Evolutionary conservation across 2,888 invertebrate genomes (phyloP).

Genomic region (Drosophila testacea): DNA sequence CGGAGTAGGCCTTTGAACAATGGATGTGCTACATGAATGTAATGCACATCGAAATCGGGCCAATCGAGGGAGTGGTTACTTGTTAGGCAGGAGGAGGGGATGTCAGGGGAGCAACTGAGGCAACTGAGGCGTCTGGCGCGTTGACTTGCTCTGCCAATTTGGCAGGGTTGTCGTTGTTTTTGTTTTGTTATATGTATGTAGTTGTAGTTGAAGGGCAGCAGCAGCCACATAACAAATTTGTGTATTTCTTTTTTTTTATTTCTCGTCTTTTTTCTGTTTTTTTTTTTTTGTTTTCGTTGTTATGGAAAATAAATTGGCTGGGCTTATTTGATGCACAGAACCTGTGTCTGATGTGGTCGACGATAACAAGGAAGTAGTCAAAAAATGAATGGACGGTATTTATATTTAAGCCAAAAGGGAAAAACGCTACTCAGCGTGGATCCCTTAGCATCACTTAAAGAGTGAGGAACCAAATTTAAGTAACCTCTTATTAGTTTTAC

Average conservation of each 20-base stretch:
- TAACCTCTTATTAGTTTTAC: not conserved
- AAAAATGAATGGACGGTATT: constrained; percentile 22
- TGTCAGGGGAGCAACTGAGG: not conserved
- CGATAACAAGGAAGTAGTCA: constrained; percentile 39
- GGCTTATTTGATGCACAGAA: constrained; percentile 63
- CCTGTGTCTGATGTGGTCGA: constrained; percentile 44
- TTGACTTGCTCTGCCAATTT: constrained; percentile 64
- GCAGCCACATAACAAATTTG: constrained; percentile 44
- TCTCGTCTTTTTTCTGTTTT: constrained; percentile 1
- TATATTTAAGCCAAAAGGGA: constrained; percentile 18
- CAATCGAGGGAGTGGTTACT: constrained; percentile 19
- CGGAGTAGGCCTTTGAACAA: constrained; percentile 69
- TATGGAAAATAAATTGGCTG: constrained; percentile 72
- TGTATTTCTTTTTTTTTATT: constrained; percentile 23
- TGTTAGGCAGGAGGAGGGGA: not conserved
- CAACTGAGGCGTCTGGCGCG: constrained; percentile 42
- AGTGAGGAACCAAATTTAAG: constrained; percentile 3
- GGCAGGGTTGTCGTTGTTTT: constrained; percentile 42
- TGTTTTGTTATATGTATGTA: not conserved
- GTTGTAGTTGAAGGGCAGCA: constrained; percentile 59
- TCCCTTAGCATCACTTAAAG: not conserved
- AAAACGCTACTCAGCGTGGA: not conserved
- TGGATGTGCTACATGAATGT: constrained; percentile 59
- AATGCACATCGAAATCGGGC: constrained; percentile 58
- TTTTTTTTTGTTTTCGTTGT: constrained; percentile 41